Conservation (phyloP, 2,113 vertebrate species). For the Grantiella picta region DNA sequence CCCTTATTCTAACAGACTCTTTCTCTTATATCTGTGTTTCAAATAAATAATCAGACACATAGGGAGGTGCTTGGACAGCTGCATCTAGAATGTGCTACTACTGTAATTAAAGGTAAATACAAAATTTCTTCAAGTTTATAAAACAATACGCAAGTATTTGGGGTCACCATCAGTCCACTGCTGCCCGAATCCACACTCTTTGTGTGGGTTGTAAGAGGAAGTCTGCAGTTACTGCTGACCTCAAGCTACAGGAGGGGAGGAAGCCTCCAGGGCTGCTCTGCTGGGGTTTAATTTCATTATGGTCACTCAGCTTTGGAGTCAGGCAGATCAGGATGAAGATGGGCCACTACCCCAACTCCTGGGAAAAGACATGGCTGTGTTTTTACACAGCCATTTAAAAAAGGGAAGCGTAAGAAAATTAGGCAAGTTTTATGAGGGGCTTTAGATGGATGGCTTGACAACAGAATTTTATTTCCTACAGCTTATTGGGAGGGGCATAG, state of each 20-base stretch:
- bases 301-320: not conserved
- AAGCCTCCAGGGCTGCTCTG: not conserved
- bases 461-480: not conserved
- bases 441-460: not conserved
- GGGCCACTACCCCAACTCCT: not conserved
- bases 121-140: not conserved
- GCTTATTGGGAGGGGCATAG: not conserved
- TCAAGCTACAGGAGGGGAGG: not conserved
- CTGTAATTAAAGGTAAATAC: not conserved
- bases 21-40: not conserved
- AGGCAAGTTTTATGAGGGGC: not conserved
- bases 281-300: not conserved
- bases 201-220: not conserved
- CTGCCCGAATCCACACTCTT: fast-evolving
- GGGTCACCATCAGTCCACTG: not conserved
- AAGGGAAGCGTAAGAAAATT: not conserved
- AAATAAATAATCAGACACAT: not conserved
- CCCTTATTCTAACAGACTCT: not conserved
- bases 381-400: not conserved
- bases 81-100: not conserved
- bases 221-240: not conserved
- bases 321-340: not conserved
- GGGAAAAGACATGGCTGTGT: not conserved
- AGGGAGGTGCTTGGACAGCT: not conserved
- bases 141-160: not conserved